A percentile compares a stretch with the other conserved stretches of the same genome.
phyloP scores from a whole-genome alignment of 2,888 invertebrate species.

The Harpagoxenus sublaevis region DNA sequence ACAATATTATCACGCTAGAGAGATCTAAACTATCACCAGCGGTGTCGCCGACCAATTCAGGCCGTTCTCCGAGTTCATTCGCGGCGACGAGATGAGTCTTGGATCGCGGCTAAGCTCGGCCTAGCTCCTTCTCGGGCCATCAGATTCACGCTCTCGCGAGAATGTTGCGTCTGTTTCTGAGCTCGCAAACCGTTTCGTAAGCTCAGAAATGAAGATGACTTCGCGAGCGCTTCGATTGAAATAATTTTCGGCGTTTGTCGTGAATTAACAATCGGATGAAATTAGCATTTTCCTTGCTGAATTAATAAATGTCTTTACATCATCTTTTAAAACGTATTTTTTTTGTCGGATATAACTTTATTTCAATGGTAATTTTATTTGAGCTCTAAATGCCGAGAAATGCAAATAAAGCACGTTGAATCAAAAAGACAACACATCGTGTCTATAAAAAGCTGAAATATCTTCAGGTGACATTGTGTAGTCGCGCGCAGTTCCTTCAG shows the following conservation, averaged over 20 bases:
- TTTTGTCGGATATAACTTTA: neutral
- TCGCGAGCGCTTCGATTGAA: neutral
- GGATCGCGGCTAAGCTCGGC: slow-evolving; percentile 31
- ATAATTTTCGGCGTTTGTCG: neutral
- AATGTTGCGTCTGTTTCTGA: neutral
- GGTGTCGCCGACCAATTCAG: slow-evolving; percentile 63
- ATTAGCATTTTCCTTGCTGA: neutral
- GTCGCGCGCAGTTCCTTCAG: neutral
- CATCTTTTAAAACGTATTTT: neutral
- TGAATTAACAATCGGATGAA: neutral
- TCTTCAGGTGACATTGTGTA: neutral
- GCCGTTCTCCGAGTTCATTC: slow-evolving; percentile 29
- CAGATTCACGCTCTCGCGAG: slow-evolving; percentile 11
- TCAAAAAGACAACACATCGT: neutral
- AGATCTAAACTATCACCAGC: slow-evolving; percentile 80
- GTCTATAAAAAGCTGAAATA: neutral
- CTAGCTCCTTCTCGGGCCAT: slow-evolving; percentile 5
- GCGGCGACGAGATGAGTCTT: slow-evolving; percentile 57
- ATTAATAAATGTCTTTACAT: neutral
- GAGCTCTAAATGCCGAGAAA: neutral
- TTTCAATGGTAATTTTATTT: slow-evolving; percentile 1
- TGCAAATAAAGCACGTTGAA: neutral
- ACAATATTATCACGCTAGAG: slow-evolving; percentile 82
- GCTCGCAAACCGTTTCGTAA: neutral
- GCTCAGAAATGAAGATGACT: neutral